phyloP scores from a whole-genome alignment of 2,888 invertebrate species.

The Volucella inflata region DNA sequence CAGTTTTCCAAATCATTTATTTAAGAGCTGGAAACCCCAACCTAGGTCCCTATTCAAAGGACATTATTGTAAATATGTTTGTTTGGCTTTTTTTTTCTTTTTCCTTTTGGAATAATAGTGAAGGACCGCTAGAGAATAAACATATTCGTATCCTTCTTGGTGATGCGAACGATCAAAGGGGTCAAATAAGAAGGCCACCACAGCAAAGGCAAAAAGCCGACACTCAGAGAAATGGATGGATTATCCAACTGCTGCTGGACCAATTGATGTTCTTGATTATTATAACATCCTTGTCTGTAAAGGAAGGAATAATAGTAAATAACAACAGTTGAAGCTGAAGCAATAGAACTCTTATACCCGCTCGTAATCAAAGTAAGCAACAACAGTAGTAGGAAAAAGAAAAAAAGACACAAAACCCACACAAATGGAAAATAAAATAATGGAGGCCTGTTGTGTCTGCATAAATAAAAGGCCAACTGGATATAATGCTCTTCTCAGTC shows the following conservation, averaged over 20 bases:
- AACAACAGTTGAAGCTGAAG: slow-evolving; percentile 50
- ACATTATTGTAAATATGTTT: slow-evolving; percentile 52
- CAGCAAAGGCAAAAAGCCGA: slow-evolving; percentile 31
- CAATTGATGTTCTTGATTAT: slow-evolving; percentile 65
- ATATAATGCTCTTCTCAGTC: slow-evolving; percentile 53
- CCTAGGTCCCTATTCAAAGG: slow-evolving; percentile 52
- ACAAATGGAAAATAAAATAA: slow-evolving; percentile 1
- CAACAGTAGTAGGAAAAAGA: background rate
- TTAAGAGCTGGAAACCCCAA: slow-evolving; percentile 58
- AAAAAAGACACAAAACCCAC: background rate
- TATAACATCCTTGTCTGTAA: slow-evolving; percentile 42
- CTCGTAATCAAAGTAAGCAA: slow-evolving; percentile 29
- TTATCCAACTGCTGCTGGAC: slow-evolving; percentile 20
- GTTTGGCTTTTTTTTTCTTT: slow-evolving; percentile 19
- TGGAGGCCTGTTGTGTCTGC: slow-evolving; percentile 12
- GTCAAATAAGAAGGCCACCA: slow-evolving; percentile 36
- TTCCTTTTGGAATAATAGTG: slow-evolving; percentile 17
- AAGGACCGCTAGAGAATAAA: slow-evolving; percentile 12
- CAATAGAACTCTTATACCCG: slow-evolving; percentile 38
- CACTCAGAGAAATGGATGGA: slow-evolving; percentile 11
- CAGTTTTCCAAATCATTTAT: slow-evolving; percentile 74
- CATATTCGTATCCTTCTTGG: slow-evolving; percentile 28
- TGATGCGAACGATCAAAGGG: slow-evolving; percentile 53
- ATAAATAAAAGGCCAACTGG: slow-evolving; percentile 38
- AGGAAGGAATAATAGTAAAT: slow-evolving; percentile 53